Conservation (phyloP, 2,797 vertebrate species). For the Lacerta viridis region DNA sequence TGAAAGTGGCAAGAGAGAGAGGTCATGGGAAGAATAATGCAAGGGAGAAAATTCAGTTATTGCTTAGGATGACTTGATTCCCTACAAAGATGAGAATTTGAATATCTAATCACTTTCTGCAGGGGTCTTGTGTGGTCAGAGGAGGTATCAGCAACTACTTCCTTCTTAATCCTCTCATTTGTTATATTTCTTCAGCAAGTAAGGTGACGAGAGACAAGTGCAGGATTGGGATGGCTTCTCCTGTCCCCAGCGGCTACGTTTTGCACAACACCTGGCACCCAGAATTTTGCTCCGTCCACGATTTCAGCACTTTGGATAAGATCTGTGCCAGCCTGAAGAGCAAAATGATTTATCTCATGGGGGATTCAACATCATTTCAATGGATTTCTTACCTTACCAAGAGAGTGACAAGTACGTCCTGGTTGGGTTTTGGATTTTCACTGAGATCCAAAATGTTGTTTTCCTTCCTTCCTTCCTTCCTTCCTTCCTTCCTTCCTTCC, state of each 20-base stretch:
- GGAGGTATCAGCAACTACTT: too few species aligned
- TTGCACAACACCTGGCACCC: constrained; percentile 66
- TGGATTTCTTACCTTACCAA: constrained; percentile 71
- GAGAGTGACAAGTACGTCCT: constrained; percentile 50
- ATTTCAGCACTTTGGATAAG: constrained; percentile 26
- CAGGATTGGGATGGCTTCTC: neutral
- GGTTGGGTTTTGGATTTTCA: too few species aligned
- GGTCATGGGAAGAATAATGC: too few species aligned
- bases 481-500: too few species aligned
- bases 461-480: neutral
- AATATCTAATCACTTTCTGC: too few species aligned
- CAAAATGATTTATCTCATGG: constrained; percentile 66
- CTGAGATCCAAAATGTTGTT: too few species aligned
- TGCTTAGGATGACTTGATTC: too few species aligned
- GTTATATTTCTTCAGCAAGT: neutral
- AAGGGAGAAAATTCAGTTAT: too few species aligned
- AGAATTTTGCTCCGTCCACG: constrained; percentile 57
- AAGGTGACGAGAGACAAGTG: neutral
- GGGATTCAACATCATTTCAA: constrained; percentile 68
- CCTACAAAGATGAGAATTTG: too few species aligned
- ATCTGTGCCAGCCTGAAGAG: constrained; percentile 63
- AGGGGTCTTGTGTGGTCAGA: too few species aligned
- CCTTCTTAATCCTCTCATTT: neutral
- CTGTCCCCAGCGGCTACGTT: constrained; percentile 62
- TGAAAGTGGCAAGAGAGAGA: too few species aligned